Evolutionary conservation across 2,113 vertebrate genomes (phyloP).

Genomic region (Xenopus laevis): DNA sequence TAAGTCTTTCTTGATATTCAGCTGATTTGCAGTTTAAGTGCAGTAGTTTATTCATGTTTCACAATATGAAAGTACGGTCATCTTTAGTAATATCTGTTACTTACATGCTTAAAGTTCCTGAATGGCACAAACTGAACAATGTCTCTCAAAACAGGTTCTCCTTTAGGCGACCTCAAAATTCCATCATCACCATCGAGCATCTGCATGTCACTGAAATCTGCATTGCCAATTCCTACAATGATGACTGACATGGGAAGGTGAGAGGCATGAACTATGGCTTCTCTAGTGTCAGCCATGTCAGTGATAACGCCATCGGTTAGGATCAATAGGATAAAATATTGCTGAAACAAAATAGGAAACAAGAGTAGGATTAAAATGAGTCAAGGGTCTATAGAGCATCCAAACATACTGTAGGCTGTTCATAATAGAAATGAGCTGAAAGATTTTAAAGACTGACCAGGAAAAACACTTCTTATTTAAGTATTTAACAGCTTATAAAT

Average conservation of each 20-base stretch:
- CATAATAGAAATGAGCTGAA: too few relatives aligned
- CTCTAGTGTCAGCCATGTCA: constrained; percentile 94
- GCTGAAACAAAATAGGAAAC: constrained; percentile 62
- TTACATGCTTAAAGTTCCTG: constrained; percentile 95
- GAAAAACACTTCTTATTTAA: too few relatives aligned
- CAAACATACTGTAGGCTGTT: too few relatives aligned
- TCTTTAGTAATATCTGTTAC: constrained; percentile 37
- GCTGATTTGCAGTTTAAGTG: too few relatives aligned
- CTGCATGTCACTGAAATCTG: constrained; percentile 97
- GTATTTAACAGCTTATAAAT: too few relatives aligned
- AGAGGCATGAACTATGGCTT: constrained; percentile 94
- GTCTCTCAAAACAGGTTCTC: constrained; percentile 89
- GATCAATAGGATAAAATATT: constrained; percentile 96
- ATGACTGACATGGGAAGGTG: constrained; percentile 97
- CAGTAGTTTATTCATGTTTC: too few relatives aligned
- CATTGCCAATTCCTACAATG: constrained; percentile 90
- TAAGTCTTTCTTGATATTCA: too few relatives aligned
- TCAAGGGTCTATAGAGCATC: too few relatives aligned
- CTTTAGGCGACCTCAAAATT: constrained; percentile 87
- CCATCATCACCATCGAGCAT: constrained; percentile 92
- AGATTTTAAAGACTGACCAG: too few relatives aligned
- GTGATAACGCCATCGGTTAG: constrained; percentile 96
- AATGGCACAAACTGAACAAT: constrained; percentile 98
- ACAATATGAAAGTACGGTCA: too few relatives aligned
- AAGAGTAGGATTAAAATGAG: neutral